Evolutionary conservation across 2,888 invertebrate species (phyloP).

Genomic region (Hemaris fuciformis): DNA sequence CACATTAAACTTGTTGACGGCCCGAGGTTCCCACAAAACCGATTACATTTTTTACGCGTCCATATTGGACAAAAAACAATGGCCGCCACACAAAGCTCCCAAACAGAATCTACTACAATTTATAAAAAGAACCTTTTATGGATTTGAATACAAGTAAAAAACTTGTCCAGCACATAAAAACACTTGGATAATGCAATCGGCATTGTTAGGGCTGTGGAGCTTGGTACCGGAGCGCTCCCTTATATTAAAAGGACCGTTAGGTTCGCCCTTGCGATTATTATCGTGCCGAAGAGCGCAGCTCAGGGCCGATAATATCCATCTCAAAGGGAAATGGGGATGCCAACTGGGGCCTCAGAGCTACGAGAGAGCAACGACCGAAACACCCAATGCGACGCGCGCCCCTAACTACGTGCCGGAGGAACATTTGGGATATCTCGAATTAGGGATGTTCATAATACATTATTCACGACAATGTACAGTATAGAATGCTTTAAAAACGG

Average conservation of each 20-base stretch:
- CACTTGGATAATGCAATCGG: slow-evolving; percentile 14
- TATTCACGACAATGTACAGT: slow-evolving; percentile 27
- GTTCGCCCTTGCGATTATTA: slow-evolving; percentile 60
- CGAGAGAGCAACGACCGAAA: slow-evolving; percentile 54
- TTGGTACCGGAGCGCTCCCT: slow-evolving; percentile 37
- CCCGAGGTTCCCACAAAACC: background rate
- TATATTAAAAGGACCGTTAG: slow-evolving; percentile 53
- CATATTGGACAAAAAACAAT: background rate
- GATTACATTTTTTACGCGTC: background rate
- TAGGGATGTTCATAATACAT: slow-evolving; percentile 53
- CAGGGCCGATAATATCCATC: slow-evolving; percentile 52
- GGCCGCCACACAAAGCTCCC: background rate
- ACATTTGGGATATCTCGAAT: slow-evolving; percentile 47
- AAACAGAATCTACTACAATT: background rate
- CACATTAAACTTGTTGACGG: background rate
- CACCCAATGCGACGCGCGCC: slow-evolving; percentile 16
- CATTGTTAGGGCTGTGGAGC: slow-evolving; percentile 32
- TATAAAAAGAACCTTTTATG: background rate
- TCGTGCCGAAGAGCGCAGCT: slow-evolving; percentile 42
- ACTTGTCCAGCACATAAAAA: background rate
- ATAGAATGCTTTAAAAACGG: background rate
- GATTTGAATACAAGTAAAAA: slow-evolving; percentile 33
- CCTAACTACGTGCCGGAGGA: slow-evolving; percentile 22
- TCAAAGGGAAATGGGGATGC: slow-evolving; percentile 50
- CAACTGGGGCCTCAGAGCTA: slow-evolving; percentile 26